Conservation (phyloP, 2,888 invertebrate species). For the Sesia apiformis region DNA sequence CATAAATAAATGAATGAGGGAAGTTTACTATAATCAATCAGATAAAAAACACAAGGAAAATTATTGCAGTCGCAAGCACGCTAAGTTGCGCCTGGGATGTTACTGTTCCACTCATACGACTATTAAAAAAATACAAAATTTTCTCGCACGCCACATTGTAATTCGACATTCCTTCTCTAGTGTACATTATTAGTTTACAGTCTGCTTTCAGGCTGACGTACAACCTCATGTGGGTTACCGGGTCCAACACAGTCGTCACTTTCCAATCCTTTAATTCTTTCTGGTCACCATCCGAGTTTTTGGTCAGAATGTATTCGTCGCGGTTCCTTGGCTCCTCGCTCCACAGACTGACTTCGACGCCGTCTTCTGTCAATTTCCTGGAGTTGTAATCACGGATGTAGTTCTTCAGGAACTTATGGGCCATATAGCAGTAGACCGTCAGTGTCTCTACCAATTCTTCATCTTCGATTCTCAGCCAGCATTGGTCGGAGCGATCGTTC, state of each 20-base stretch:
- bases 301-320: slow-evolving; percentile 22
- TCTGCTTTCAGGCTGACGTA: slow-evolving; percentile 50
- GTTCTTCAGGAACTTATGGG: slow-evolving; percentile 41
- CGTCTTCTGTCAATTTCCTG: slow-evolving; percentile 51
- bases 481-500: slow-evolving; percentile 58
- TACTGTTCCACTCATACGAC: slow-evolving; percentile 28
- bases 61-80: background rate
- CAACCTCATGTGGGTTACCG: slow-evolving; percentile 41
- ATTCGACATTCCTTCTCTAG: slow-evolving; percentile 49
- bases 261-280: slow-evolving; percentile 45
- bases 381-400: slow-evolving; percentile 55
- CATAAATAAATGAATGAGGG: too few relatives aligned
- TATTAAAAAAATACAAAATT: slow-evolving; percentile 50
- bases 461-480: slow-evolving; percentile 61
- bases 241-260: slow-evolving; percentile 46
- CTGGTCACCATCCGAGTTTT: slow-evolving; percentile 20
- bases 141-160: slow-evolving; percentile 52
- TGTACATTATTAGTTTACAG: slow-evolving; percentile 56
- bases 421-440: slow-evolving; percentile 42
- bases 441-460: slow-evolving; percentile 50
- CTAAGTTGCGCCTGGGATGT: slow-evolving; percentile 6
- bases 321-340: slow-evolving; percentile 35
- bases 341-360: slow-evolving; percentile 54
- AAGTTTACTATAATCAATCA: background rate
- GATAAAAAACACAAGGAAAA: background rate